A percentile compares a stretch with the other conserved stretches of the same genome.
Evolutionary conservation across 2,797 vertebrate genomes (phyloP).

Genomic region (Melanotaenia pygmaea): DNA sequence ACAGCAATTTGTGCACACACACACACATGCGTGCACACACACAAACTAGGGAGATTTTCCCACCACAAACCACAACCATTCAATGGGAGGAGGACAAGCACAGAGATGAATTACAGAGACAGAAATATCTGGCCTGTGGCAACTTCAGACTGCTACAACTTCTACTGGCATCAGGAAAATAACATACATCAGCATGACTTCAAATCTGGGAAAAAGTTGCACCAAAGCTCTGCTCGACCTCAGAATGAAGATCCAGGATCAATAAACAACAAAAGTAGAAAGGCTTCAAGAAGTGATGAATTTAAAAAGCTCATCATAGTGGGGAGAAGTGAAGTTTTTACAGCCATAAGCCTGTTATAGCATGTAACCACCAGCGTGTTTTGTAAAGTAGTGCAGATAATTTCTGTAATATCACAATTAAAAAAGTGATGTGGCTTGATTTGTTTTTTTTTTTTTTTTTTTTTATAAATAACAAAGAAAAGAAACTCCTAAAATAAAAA

Average conservation of each 20-base stretch:
- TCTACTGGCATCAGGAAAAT: conserved; percentile 50
- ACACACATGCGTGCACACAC: conserved; percentile 19
- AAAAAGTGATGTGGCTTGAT: not conserved
- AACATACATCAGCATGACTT: conserved; percentile 17
- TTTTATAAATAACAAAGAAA: not conserved
- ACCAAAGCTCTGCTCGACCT: not conserved
- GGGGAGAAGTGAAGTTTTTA: not conserved
- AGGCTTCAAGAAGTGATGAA: not conserved
- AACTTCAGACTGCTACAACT: conserved; percentile 58
- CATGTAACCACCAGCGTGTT: not conserved
- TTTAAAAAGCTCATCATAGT: not conserved
- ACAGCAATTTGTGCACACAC: conserved; percentile 40
- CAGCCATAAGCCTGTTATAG: not conserved
- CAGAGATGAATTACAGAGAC: conserved; percentile 76
- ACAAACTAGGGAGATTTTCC: conserved; percentile 64
- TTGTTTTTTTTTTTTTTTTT: not conserved
- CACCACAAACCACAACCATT: conserved; percentile 79
- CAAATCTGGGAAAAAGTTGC: conserved; percentile 7
- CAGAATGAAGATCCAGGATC: not conserved
- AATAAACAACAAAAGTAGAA: not conserved
- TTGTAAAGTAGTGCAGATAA: conserved; percentile 5
- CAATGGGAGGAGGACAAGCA: conserved; percentile 73
- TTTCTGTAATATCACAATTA: not conserved
- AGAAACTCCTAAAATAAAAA: not conserved
- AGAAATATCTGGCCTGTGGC: conserved; percentile 74